Base-by-base conservation (phyloP, 2,888 invertebrate species). In the Chrysolina americana region DNA sequence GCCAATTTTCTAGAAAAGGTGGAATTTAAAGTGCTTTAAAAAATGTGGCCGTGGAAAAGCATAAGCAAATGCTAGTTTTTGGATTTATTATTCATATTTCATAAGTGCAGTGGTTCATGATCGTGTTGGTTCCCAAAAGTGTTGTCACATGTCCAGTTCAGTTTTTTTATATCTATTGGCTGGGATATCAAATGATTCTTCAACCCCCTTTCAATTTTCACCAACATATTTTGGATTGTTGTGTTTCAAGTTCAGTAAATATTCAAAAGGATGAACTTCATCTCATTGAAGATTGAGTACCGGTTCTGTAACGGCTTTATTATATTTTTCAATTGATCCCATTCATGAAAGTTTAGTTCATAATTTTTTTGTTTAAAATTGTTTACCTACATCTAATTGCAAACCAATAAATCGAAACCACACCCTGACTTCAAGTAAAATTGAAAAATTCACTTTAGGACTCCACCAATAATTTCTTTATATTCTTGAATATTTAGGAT, bases 11-110 rank as follows among this genome's bases (percentile, higher is more conserved):
- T 21, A 70, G 73, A 76, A 70, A 62, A 59, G 23, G 71, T 74
- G 73, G 71, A 71, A 36, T 36, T 65, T 69, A 11, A 44, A 74
- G 70, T 79, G 75, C 68, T 77, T 76, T 59, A 36, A 65, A 53
- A 71, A 65, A 65, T 81, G 81, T 81, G 81, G 82, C 75, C 76
- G 76, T 78, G 77, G 41, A 63, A 68, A 65, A 70, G 71, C 69
- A 64, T 41, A 68, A 71, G 64, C 41, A 17, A 17, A 17, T 21
- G 41, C 36, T 63, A 63, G 21, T 48, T 69, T 69, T 69, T 73
- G 75, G 73, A 75, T 73, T 75, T 59, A 63, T 70, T 47, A 19
- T 69, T 70, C 2, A 47, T n/a, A 36, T 64, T 70, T 47, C 48
- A 62, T 36, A 65, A 68, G 74, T 44, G 53, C 48, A 53, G 71